Evolutionary conservation across 64 coral and sea anemone species (phyloP).

Genomic region (Montipora cactus): DNA sequence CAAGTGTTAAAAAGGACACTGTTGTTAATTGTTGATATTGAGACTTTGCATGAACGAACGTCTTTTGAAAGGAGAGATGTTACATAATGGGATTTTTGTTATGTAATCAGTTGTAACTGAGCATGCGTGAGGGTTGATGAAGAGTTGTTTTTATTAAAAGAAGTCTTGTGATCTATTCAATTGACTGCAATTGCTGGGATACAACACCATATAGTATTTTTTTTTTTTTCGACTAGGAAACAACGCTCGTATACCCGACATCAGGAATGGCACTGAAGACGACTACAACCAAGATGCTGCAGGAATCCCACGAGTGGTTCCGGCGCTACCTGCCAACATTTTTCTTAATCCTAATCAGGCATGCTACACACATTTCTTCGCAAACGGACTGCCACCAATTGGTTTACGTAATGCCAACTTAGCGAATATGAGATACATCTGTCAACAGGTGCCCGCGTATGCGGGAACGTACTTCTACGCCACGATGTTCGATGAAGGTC

Average conservation of each 20-base stretch:
- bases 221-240: neutral
- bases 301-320: neutral
- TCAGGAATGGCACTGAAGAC: neutral
- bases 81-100: no score
- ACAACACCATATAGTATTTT: no score
- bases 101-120: no score
- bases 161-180: no score
- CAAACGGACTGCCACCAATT: neutral
- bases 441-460: neutral
- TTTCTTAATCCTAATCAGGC: neutral
- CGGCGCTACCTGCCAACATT: no score
- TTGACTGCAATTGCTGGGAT: no score
- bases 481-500: constrained; percentile 36
- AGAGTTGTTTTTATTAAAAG: no score
- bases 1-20: no score
- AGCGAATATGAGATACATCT: constrained; percentile 14
- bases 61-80: no score
- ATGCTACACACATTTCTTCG: neutral
- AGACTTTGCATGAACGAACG: no score
- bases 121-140: no score
- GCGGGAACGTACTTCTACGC: neutral
- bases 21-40: no score
- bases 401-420: neutral
- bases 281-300: neutral
- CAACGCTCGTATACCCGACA: neutral